A percentile compares a stretch with the other conserved stretches of the same genome.
These are phyloP conservation scores for Tetranychus piercei DNA, from an alignment of 2,888 invertebrate genomes.

Conservation along the genomic window DNA sequence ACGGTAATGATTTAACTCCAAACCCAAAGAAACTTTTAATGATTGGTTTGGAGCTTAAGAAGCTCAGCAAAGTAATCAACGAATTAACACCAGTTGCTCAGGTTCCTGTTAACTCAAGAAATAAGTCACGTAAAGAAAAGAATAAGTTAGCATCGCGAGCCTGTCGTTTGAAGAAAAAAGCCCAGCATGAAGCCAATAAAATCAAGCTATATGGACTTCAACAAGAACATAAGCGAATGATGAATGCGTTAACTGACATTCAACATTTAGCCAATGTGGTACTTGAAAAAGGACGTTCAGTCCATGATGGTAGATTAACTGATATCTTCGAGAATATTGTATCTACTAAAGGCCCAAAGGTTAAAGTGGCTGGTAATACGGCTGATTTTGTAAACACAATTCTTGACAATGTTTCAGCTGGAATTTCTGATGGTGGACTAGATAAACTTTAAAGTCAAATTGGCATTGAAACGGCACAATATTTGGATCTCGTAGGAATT, in stretches of 20 bases:
- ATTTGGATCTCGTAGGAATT: no score
- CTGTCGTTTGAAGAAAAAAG: constrained; percentile 91
- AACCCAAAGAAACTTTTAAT: constrained; percentile 73
- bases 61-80: constrained; percentile 71
- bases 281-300: background rate
- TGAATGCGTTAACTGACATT: constrained; percentile 18
- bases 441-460: constrained; percentile 17
- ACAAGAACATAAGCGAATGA: constrained; percentile 69
- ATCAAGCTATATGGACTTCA: constrained; percentile 81
- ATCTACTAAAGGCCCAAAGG: constrained; percentile 7
- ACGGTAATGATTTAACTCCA: constrained; percentile 89
- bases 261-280: constrained; percentile 19
- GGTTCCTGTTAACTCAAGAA: constrained; percentile 65
- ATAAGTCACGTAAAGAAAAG: constrained; percentile 88
- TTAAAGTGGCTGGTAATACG: constrained; percentile 59
- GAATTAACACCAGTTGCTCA: constrained; percentile 90
- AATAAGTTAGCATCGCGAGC: constrained; percentile 91
- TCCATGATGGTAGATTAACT: background rate
- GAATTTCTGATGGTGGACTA: constrained; percentile 51
- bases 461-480: no score
- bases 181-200: constrained; percentile 96
- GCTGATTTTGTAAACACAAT: constrained; percentile 86
- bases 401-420: constrained; percentile 62
- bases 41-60: constrained; percentile 79
- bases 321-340: constrained; percentile 15